phyloP scores from a whole-genome alignment of 2,888 invertebrate species.

The Ophonus ardosiacus region DNA sequence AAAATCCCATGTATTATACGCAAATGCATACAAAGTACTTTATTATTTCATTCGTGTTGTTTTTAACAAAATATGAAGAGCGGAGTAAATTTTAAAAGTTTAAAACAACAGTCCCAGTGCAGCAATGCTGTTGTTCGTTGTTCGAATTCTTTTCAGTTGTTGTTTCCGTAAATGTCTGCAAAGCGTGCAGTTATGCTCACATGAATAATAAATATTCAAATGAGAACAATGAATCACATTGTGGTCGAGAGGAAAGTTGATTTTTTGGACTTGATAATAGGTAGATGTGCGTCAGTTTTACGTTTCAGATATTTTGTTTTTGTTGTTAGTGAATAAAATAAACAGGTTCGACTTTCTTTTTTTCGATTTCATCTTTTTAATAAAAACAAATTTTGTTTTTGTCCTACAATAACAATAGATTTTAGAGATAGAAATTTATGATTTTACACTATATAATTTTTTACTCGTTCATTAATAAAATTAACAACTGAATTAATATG shows the following conservation, averaged over 20 bases:
- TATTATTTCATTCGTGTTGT: background rate
- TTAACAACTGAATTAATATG: too few relatives aligned
- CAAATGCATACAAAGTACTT: background rate
- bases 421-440: background rate
- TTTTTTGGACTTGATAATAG: slow-evolving; percentile 25
- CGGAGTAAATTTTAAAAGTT: background rate
- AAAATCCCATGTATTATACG: background rate
- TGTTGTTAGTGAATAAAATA: background rate
- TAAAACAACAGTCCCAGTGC: slow-evolving; percentile 8
- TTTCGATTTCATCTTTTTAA: background rate
- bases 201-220: slow-evolving; percentile 53
- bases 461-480: too few relatives aligned
- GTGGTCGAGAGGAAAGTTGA: slow-evolving; percentile 14
- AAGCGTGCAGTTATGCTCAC: slow-evolving; percentile 33
- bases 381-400: background rate
- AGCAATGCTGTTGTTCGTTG: background rate
- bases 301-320: slow-evolving; percentile 16
- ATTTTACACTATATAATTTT: background rate
- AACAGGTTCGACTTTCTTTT: background rate
- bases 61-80: background rate
- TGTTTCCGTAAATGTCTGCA: slow-evolving; percentile 44
- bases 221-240: slow-evolving; percentile 45
- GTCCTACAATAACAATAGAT: background rate
- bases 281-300: slow-evolving; percentile 2
- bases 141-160: slow-evolving; percentile 11